A percentile compares a stretch with the other conserved stretches of the same genome.
Evolutionary conservation across 2,797 vertebrate species (phyloP).

Genomic region (Todus mexicanus): DNA sequence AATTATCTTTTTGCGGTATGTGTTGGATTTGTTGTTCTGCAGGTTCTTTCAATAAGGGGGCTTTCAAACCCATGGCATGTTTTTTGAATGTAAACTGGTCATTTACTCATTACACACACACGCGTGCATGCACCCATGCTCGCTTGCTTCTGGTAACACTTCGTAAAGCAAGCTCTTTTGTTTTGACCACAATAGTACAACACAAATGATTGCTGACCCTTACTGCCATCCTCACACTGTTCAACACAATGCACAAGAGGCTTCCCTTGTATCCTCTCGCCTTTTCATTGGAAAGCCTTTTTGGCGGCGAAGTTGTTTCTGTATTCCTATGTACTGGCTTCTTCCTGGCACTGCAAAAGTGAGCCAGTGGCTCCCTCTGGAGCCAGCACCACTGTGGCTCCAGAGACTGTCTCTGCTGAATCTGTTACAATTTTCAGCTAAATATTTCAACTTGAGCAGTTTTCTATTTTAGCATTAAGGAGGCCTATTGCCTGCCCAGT

Average conservation of each 20-base stretch:
- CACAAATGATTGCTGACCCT: neutral
- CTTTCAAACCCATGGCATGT: neutral
- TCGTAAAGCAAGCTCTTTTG: neutral
- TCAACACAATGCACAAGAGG: neutral
- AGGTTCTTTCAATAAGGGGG: neutral
- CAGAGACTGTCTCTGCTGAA: neutral
- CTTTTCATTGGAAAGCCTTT: neutral
- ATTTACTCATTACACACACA: neutral
- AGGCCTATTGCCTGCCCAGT: neutral
- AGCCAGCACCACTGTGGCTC: slow-evolving; percentile 5
- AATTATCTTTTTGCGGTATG: neutral
- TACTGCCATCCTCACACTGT: fast-evolving
- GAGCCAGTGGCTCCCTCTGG: slow-evolving; percentile 66
- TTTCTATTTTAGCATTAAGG: neutral
- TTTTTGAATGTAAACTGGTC: neutral
- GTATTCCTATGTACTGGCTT: neutral
- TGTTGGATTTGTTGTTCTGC: neutral
- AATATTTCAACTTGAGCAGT: neutral
- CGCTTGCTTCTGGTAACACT: neutral
- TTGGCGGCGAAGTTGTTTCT: neutral
- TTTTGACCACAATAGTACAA: neutral
- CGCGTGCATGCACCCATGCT: fast-evolving
- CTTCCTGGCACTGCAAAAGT: slow-evolving; percentile 32
- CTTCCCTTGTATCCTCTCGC: neutral
- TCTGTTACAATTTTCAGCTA: neutral